Conservation (phyloP, 2,797 vertebrate species). For the Sebastes ruberrimus region DNA sequence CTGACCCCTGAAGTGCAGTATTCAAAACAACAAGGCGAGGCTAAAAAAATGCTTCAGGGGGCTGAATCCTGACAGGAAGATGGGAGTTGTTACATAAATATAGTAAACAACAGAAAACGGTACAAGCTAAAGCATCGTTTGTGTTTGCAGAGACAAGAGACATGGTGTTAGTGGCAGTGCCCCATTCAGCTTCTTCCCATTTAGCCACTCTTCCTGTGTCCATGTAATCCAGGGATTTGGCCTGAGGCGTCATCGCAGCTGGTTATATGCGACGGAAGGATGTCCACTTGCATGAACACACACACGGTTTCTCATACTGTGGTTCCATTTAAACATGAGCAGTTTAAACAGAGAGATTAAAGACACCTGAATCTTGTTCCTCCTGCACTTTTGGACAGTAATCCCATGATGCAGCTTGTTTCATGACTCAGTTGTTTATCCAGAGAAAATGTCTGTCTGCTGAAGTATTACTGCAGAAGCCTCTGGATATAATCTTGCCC, state of each 20-base stretch:
- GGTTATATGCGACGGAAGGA: conserved; percentile 5
- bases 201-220: background rate
- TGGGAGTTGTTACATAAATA: conserved; percentile 16
- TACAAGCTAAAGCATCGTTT: background rate
- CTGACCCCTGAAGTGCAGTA: conserved; percentile 17
- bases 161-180: background rate
- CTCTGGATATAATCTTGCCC: conserved; percentile 41
- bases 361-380: background rate
- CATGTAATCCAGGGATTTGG: background rate
- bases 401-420: conserved; percentile 22
- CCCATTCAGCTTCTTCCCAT: background rate
- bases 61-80: background rate
- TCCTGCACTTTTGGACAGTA: conserved; percentile 21
- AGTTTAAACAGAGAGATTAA: background rate
- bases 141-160: background rate
- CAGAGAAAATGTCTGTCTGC: conserved; percentile 35
- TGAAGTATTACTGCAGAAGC: conserved; percentile 26
- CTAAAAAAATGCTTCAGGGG: background rate
- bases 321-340: background rate
- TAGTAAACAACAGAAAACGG: background rate
- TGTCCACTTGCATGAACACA: conserved; percentile 7
- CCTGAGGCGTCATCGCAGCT: no score
- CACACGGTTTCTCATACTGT: background rate
- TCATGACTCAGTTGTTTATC: conserved; percentile 60
- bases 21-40: conserved; percentile 5